Percentiles rank a stretch among this genome's conserved stretches.
phyloP scores from a whole-genome alignment of 92 coral and sea anemone genomes.

The Actinostola sp. region DNA sequence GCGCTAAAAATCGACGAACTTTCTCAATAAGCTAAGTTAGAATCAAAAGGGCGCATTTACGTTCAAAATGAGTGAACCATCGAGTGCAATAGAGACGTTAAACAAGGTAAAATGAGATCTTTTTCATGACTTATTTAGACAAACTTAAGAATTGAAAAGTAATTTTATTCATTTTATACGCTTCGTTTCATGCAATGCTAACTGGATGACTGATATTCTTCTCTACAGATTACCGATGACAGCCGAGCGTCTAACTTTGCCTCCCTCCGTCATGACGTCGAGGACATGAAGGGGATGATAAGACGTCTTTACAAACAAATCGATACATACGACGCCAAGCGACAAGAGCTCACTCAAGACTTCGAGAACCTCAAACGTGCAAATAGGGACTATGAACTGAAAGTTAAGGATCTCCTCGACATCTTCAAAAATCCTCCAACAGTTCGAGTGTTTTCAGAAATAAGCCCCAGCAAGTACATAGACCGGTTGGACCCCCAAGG shows the following conservation, averaged over 20 bases:
- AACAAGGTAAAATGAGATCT: no score
- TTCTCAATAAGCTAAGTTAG: no score
- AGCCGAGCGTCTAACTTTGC: conserved; percentile 14
- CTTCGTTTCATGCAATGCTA: no score
- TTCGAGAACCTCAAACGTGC: conserved; percentile 39
- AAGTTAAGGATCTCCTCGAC: conserved; percentile 33
- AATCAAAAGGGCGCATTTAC: no score
- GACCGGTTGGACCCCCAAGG: conserved; percentile 11
- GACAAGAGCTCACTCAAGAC: conserved; percentile 5
- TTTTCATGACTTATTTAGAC: no score
- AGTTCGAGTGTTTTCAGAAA: neutral
- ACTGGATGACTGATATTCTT: no score
- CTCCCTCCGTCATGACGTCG: conserved; percentile 18
- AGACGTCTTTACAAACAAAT: conserved; percentile 33
- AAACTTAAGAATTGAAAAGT: no score
- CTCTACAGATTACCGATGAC: conserved; percentile 18
- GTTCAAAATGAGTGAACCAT: no score
- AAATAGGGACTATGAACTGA: conserved; percentile 34
- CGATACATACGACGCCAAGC: conserved; percentile 23
- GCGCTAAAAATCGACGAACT: no score
- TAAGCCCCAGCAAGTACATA: neutral
- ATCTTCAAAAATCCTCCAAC: conserved; percentile 21
- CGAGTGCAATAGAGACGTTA: no score
- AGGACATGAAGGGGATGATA: conserved; percentile 23
- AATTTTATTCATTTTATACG: no score